Evolutionary conservation across 2,113 vertebrate genomes (phyloP).

Genomic region (Typhlomys cinereus): DNA sequence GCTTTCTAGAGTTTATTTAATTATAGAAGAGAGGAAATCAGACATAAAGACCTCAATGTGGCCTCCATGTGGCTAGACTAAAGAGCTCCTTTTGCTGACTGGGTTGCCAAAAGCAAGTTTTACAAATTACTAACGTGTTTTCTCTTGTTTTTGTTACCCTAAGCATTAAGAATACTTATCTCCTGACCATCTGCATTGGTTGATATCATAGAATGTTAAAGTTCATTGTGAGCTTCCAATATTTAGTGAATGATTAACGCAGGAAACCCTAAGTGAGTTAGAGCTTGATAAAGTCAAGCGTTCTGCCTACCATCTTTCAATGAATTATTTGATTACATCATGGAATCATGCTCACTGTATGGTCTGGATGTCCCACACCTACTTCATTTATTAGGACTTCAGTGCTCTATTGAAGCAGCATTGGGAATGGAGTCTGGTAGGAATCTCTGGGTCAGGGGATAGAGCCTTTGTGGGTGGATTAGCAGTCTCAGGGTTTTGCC

Average conservation of each 20-base stretch:
- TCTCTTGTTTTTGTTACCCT: background rate
- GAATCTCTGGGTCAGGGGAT: fast-evolving
- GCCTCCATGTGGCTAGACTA: background rate
- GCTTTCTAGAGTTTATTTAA: constrained; percentile 22
- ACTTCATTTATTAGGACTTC: background rate
- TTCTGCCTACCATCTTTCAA: background rate
- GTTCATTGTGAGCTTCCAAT: background rate
- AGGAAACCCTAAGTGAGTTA: background rate
- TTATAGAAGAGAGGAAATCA: background rate
- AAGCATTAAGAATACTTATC: background rate
- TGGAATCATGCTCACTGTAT: background rate
- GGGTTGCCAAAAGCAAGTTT: background rate
- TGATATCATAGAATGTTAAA: background rate
- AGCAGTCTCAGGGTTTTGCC: fast-evolving
- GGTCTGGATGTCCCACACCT: background rate
- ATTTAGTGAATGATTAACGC: background rate
- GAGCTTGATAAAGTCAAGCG: background rate
- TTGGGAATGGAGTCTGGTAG: background rate
- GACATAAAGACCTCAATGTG: background rate
- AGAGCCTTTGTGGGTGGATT: too few relatives aligned
- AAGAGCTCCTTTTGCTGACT: background rate
- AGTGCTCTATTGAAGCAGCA: background rate
- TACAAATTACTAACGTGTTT: background rate
- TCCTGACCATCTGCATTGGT: background rate
- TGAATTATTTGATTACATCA: background rate